Base-by-base conservation (phyloP, 2,113 vertebrate species). In the Ia io region DNA sequence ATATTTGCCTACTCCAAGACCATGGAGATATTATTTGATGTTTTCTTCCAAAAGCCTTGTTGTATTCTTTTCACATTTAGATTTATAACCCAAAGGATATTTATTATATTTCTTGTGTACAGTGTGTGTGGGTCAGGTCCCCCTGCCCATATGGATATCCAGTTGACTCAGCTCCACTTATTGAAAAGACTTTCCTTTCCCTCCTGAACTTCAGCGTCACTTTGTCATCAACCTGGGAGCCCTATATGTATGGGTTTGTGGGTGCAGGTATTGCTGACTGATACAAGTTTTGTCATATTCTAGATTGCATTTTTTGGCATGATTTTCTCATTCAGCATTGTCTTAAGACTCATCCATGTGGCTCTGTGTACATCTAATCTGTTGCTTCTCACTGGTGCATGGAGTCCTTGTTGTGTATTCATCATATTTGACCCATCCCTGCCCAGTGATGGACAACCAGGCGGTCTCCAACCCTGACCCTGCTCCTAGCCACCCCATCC, bases 21-120 rank as follows among this genome's bases (percentile, higher is more conserved):
- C 82, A 59, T n/a, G 51, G 53, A 78, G 51, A 63, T 76, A 77
- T 37, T 78, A 63, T 90, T 87, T 83, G 25, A 77, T 90, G 30
- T 74, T 89, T 94, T 80, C 44, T 70, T 76, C 47, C 78, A 42
- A 79, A 56, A 69, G 44, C 12, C 30, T 74, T 69, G 40, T 13
- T 79, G 25, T 79, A 69, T 35, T 74, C 28, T 53, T 79, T 88
- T 95, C 40, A 79, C 71, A 79, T 88, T 84, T 91, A 73, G 53
- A 73, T 67, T 73, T 79, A 25, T 67, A 61, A 80, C 2, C 73
- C 28, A 28, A 73, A 44, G 78, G 47, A 23, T 70, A 70, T 86
- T 67, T 78, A 67, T 56, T 42, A 3, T 49, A 51, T 84, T 32
- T 83, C 71, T 13, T 76, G 9, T n/a, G 32, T 80, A 40, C 42